phyloP scores from a whole-genome alignment of 2,797 vertebrate species.

The Xiphorhynchus erythropygius region DNA sequence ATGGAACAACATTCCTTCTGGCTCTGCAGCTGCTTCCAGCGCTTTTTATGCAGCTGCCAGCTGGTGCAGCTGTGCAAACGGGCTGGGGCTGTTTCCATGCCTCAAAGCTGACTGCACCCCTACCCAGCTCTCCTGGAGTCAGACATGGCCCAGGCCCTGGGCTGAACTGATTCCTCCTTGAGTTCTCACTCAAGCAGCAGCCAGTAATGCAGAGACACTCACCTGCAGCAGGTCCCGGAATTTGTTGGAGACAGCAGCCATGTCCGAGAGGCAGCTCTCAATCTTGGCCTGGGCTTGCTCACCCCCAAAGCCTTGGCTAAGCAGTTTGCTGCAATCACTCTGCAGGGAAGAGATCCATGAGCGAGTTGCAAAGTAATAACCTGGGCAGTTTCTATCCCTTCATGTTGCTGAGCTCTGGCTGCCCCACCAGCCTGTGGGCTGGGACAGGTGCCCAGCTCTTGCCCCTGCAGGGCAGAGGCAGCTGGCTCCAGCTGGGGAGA shows the following conservation, averaged over 20 bases:
- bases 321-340: slow-evolving; percentile 94
- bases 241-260: slow-evolving; percentile 90
- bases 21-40: slow-evolving; percentile 30
- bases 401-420: not conserved
- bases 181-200: not conserved
- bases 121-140: not conserved
- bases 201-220: not conserved
- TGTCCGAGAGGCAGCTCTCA: slow-evolving; percentile 94
- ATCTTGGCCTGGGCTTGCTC: slow-evolving; percentile 92
- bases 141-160: not conserved
- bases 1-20: not conserved
- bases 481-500: not conserved
- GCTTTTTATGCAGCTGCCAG: not conserved
- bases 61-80: not conserved
- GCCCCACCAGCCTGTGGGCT: not conserved
- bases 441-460: not conserved
- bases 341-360: slow-evolving; percentile 53
- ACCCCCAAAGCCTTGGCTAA: slow-evolving; percentile 85
- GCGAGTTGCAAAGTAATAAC: not conserved
- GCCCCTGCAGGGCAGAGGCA: not conserved
- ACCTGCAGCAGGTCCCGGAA: slow-evolving; percentile 97
- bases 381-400: not conserved
- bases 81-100: not conserved
- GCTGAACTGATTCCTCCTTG: not conserved
- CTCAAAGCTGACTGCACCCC: not conserved